Evolutionary conservation across 2,797 vertebrate species (phyloP), one percentile per base, ranked within the genome.

Genomic region (Rhynchotus rufescens): DNA sequence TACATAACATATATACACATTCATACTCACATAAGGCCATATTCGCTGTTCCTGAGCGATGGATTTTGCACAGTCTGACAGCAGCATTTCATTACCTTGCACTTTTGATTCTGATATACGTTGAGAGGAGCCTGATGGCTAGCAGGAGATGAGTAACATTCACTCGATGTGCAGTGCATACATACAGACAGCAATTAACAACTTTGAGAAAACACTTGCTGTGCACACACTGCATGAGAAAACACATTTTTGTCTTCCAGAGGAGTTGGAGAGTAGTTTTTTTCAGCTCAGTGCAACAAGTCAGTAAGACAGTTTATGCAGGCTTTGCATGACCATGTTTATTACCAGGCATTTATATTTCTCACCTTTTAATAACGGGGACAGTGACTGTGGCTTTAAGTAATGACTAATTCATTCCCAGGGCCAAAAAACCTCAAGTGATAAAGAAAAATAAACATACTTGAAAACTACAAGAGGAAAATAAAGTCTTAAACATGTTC

Each of bases 271-370:
- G 80, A 96, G 88, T 30, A 72, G 56, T 20, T 93, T 94, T 42
- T 90, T 72, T 91, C 67, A 86, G 88, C 90, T 61, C 25, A 77
- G 75, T 60, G 84, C 72, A 95, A 93, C 30, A 64, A 95, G 89
- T 91, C 73, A 65, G 89, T 95, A 92, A 77, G 81, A 75, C 4
- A 78, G 85, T 71, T 78, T 92, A 65, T 23, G 59, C 38, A 47
- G 28, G 73, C 76, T 54, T 77, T 80, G 42, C 69, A 72, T 84
- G 80, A 80, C 84, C 66, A 30, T 44, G 59, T 88, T 93, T 62
- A 44, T 83, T 85, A 74, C 76, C 6, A 84, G 40, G 79, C 49
- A 67, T 76, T 79, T 92, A 72, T 90, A 40, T 72, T 40, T 69
- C 88, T 83, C 64, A 90, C 49, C 80, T 95, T 85, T 93, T 65